Evolutionary conservation across 2,797 vertebrate species (phyloP), one percentile per base, ranked within the genome.

Genomic region (Lindbergichthys nudifrons): DNA sequence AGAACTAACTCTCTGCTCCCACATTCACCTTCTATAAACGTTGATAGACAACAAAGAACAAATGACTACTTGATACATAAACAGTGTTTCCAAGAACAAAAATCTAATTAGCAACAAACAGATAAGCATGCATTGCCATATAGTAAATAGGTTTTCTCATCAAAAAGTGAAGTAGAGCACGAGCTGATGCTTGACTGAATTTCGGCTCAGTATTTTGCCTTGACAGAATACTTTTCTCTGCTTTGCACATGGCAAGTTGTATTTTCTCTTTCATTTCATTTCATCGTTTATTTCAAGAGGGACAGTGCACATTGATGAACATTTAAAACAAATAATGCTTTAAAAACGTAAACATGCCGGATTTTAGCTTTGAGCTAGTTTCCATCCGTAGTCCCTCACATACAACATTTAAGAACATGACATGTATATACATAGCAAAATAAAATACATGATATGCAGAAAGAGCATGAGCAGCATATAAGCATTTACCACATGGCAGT

Each of bases 121-220:
- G 45, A 82, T 74, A 75, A 79, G 74, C 62, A 58, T 0, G 6
- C n/a, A 15, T 26, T 51, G 65, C 32, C 63, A 62, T 57, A 86
- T 69, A 57, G 43, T 58, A 84, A 81, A 75, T 16, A 12, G 50
- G 6, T 45, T 77, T 85, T 85, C 64, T 82, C 66, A 73, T 74
- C 57, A 75, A 68, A 82, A 64, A 66, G 51, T 71, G 71, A 83
- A 80, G 72, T 42, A 72, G 68, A 75, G 65, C 67, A 78, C 41
- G 10, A 73, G 54, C 36, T 63, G 77, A 88, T 70, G 81, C 81
- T 75, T 72, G 62, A 58, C 53, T 81, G 72, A 80, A 77, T 87
- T 75, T 39, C 58, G 71, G 60, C 50, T 79, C 45, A 66, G 71
- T 60, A 63, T 6, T 21, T 70, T 57, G 42, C 12, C 62, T 50